Percentiles rank a stretch among this genome's conserved stretches.
These are phyloP conservation scores for Steatornis caripensis DNA, from an alignment of 2,113 vertebrate genomes.

Conservation along the genomic window DNA sequence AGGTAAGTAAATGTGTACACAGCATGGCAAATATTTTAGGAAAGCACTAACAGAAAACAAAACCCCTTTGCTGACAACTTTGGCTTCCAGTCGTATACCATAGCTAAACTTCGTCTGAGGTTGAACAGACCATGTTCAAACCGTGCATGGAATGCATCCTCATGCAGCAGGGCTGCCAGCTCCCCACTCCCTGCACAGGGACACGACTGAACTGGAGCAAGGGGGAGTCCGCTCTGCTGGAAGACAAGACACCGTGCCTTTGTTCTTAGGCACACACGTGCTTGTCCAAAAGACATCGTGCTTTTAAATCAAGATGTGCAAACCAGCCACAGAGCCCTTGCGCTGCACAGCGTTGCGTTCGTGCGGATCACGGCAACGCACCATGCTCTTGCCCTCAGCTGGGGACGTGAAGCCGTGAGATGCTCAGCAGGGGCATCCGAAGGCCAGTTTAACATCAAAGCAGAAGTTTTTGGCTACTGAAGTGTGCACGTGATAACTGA, in stretches of 20 bases:
- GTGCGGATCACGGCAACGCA: not conserved
- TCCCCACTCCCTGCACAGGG: not conserved
- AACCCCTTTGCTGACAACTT: not conserved
- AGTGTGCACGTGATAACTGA: not conserved
- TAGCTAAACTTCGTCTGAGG: not conserved
- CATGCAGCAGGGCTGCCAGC: not conserved
- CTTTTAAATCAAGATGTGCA: not conserved
- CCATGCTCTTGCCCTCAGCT: fast-evolving
- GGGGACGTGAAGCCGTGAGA: not conserved
- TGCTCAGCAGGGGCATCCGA: not conserved
- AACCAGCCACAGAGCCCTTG: not conserved
- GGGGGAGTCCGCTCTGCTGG: not conserved
- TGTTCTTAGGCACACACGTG: not conserved
- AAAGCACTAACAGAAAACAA: not conserved
- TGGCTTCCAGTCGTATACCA: not conserved
- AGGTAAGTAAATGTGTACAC: not conserved
- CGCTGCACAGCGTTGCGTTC: fast-evolving
- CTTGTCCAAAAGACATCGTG: not conserved
- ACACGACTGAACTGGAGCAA: not conserved
- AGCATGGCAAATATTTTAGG: not conserved
- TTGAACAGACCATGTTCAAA: not conserved
- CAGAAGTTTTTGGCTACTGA: not conserved
- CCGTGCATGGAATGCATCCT: fast-evolving
- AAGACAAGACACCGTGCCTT: not conserved
- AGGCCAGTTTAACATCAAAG: not conserved